Evolutionary conservation across 2,888 invertebrate species (phyloP).

Genomic region (Agrenia bidenticulata): DNA sequence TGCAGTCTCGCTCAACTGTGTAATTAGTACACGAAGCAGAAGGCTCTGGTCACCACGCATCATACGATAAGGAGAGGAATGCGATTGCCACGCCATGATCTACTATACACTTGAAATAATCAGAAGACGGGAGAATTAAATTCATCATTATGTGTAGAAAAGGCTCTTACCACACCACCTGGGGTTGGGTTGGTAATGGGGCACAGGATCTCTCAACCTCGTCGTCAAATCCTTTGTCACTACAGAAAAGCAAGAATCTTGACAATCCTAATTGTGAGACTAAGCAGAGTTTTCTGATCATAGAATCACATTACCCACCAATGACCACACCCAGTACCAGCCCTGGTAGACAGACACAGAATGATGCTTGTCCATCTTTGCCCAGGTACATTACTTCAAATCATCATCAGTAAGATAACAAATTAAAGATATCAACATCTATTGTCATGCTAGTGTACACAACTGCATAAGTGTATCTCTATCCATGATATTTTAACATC

Average conservation of each 20-base stretch:
- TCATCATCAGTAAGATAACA: not conserved
- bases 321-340: conserved; percentile 4
- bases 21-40: no score
- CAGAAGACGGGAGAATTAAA: no score
- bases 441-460: no score
- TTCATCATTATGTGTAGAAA: conserved; percentile 1
- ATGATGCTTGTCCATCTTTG: not conserved
- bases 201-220: not conserved
- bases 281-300: not conserved
- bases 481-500: no score
- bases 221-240: not conserved
- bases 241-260: conserved; percentile 17
- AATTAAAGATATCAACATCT: no score
- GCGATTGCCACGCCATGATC: no score
- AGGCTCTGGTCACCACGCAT: no score
- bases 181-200: not conserved
- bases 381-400: not conserved
- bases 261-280: not conserved
- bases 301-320: conserved; percentile 1
- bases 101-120: no score
- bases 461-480: no score
- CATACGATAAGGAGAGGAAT: no score
- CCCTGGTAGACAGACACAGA: no score
- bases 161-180: conserved; percentile 10
- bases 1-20: no score